Percentiles rank a stretch among this genome's conserved stretches.
Evolutionary conservation across 2,797 vertebrate genomes (phyloP).

Genomic region (Parambassis ranga): DNA sequence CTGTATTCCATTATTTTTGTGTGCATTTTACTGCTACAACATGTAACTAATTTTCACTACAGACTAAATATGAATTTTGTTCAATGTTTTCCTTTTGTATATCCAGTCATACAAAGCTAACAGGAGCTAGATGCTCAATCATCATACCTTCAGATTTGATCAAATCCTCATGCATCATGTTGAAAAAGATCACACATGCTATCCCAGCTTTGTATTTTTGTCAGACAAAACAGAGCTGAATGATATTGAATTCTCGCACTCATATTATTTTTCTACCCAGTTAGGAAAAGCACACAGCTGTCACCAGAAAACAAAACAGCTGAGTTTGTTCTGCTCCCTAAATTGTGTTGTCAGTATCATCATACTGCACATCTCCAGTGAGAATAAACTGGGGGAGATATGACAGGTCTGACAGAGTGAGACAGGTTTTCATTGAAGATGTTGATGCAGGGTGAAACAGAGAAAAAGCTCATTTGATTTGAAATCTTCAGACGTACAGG

Average conservation of each 20-base stretch:
- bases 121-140: conserved; percentile 7
- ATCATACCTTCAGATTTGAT: not conserved
- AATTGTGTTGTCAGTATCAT: conserved; percentile 65
- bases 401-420: conserved; percentile 46
- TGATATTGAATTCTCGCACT: conserved; percentile 29
- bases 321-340: conserved; percentile 49
- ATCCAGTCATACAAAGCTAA: no score
- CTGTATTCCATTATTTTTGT: no score
- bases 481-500: conserved; percentile 31
- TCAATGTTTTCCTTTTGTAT: rapidly evolving
- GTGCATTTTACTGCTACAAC: no score
- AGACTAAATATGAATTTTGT: no score
- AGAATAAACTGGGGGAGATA: conserved; percentile 29
- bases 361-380: conserved; percentile 34
- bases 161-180: not conserved
- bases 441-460: conserved; percentile 11
- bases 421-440: conserved; percentile 25
- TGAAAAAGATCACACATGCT: not conserved
- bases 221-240: conserved; percentile 18
- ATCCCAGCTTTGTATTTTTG: not conserved
- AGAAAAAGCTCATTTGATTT: conserved; percentile 42
- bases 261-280: conserved; percentile 25
- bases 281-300: conserved; percentile 42
- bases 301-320: conserved; percentile 50
- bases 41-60: no score